Base-by-base conservation (phyloP, 2,113 vertebrate genomes). In the Corynorhinus townsendii region DNA sequence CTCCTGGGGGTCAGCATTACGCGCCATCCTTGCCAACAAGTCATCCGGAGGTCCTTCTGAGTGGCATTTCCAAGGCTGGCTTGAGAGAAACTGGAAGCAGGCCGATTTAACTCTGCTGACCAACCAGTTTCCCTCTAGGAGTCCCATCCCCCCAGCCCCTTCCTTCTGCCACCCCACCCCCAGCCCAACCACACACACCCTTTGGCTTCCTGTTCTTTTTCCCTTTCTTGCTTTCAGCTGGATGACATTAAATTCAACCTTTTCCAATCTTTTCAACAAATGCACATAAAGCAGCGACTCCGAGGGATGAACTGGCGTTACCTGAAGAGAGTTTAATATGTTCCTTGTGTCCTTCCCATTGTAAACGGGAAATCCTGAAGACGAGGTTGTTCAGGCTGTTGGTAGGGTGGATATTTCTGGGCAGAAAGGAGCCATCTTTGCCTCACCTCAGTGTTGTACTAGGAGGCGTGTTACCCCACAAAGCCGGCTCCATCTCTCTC, bases 251-350 rank as follows among this genome's bases (percentile, higher is more conserved):
- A 56, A 81, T 76, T 85, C 38, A 38, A 24, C 76, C 45, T 76
- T 90, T 89, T 89, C 4, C 22, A 28, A n/a, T 68, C n/a, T 75
- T 90, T 90, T 89, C 7, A 24, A 76, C 64, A 79, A 71, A 73
- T 68, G 22, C 2, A 3, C 54, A 5, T 38, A 71, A 81, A 81
- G 68, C n/a, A 68, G 14, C 7, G 14, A 59, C 62, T 24, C n/a
- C 4, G 15, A 17, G 40, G 47, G 56, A 26, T 56, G 54, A 30
- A 22, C n/a, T 22, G 45, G 85, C 59, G 28, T 54, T 38, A 17
- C 73, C 68, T 69, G 89, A 81, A 76, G 75, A 76, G 30, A 79
- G 17, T 28, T 66, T 45, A 64, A 85, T 52, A 17, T 8, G 38
- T 16, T 40, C 47, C 56, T 35, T 75, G 8, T 43, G 4, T 86